Base-by-base conservation (phyloP, 2,888 invertebrate species). In the Brassicogethes aeneus region DNA sequence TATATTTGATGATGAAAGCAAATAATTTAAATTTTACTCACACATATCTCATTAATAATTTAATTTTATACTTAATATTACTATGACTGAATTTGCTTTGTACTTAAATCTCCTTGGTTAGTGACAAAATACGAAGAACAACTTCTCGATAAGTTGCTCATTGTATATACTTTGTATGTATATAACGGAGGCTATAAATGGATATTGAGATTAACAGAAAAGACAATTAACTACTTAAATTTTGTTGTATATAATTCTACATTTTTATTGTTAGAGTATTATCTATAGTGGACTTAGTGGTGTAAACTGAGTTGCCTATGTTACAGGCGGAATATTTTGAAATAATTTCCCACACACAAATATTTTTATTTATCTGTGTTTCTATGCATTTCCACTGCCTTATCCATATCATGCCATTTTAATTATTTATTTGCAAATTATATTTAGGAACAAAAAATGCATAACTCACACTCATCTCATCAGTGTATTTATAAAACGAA, bases 381-480 rank as follows among this genome's bases (percentile, higher is more conserved):
- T 59, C 45, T 45, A 52, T 49, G 50, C 51, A 59, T 56, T 59
- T 60, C 54, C 61, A 61, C 61, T 61, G 61, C 60, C 61, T 62
- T 60, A 55, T 10, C 56, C 52, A 51, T 42, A 55, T 60, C 59
- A 59, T 61, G 56, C 54, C 57, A 60, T 61, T 50, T 44, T 42
- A 47, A 44, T 50, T 51, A 54, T 55, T 55, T 56, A 51, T 53
- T 50, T 45, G 41, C 47, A 44, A 49, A 34, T 34, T 37, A 42
- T 47, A 33, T 36, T 23, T 41, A 32, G 23, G 23, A 7, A 10
- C 10, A 5, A 7, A n/a, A 10, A 23, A 23, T 23, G 23, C 39
- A 40, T 37, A 29, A 34, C 34, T 15, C 12, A 39, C 38, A 34
- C 37, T 32, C 37, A 41, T 37, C 31, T 29, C 16, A 34, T 41